A percentile compares a stretch with the other conserved stretches of the same genome.
Conservation (phyloP, 2,113 vertebrate genomes). For the Eptesicus fuscus region DNA sequence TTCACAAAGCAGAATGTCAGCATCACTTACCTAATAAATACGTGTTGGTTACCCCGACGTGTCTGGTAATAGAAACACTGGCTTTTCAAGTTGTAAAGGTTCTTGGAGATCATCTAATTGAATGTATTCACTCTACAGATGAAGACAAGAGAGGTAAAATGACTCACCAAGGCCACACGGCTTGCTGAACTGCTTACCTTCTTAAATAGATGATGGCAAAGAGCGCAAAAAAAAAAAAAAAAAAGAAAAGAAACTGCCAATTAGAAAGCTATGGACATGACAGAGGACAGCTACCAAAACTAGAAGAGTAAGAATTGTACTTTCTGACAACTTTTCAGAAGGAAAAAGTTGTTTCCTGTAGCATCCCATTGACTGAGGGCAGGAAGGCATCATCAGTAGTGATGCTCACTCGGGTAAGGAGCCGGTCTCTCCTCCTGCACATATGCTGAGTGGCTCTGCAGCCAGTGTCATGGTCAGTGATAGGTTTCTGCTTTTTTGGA, state of each 20-base stretch:
- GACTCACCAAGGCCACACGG: not conserved
- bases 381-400: too few relatives aligned
- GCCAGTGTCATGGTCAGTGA: not conserved
- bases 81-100: not conserved
- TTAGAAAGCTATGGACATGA: not conserved
- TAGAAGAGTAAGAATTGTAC: not conserved
- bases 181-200: not conserved
- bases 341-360: not conserved
- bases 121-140: not conserved
- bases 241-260: not conserved
- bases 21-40: not conserved
- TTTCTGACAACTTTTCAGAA: not conserved
- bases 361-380: not conserved
- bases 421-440: not conserved
- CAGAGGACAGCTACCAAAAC: not conserved
- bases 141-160: not conserved
- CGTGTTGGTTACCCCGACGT: not conserved
- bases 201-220: not conserved
- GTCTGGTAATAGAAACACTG: not conserved
- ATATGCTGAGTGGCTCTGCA: not conserved
- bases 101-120: not conserved
- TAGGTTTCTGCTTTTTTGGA: not conserved
- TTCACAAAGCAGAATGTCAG: not conserved
- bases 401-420: too few relatives aligned
- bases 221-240: not conserved